Percentiles rank a stretch among this genome's conserved stretches.
Evolutionary conservation across 2,888 invertebrate genomes (phyloP).

Genomic region (Eilema griseolum): DNA sequence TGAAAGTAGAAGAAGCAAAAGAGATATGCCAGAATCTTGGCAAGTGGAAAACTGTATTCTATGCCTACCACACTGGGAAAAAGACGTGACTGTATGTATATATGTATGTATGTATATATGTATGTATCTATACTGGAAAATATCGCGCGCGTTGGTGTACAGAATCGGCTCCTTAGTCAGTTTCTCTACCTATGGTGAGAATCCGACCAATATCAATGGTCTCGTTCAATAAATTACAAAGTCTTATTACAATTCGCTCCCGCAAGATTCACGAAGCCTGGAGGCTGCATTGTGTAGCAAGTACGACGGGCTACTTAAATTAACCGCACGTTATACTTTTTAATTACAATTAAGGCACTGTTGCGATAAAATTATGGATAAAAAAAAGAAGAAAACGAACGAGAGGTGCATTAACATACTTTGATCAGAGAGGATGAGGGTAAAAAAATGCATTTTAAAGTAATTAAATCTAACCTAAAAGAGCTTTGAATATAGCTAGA

Average conservation of each 20-base stretch:
- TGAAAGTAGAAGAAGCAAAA: too few relatives aligned
- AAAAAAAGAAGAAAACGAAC: neutral
- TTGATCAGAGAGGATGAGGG: too few relatives aligned
- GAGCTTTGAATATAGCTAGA: neutral
- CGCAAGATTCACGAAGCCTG: conserved; percentile 21
- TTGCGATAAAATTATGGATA: neutral
- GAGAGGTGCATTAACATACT: neutral
- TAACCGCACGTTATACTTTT: conserved; percentile 3
- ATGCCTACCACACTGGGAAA: too few relatives aligned
- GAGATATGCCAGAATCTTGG: too few relatives aligned
- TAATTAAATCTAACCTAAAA: neutral
- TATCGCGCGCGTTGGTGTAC: neutral
- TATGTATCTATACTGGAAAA: too few relatives aligned
- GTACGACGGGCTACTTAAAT: conserved; percentile 17
- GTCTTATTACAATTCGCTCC: conserved; percentile 27
- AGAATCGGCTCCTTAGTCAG: neutral
- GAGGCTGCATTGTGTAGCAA: conserved; percentile 18
- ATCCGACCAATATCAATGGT: conserved; percentile 18
- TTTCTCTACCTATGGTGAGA: conserved; percentile 14
- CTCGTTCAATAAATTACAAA: conserved; percentile 22
- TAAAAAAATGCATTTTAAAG: too few relatives aligned
- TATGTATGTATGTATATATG: too few relatives aligned
- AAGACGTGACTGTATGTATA: too few relatives aligned
- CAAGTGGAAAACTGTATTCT: too few relatives aligned
- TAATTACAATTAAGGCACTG: conserved; percentile 6